Evolutionary conservation across 2,797 vertebrate genomes (phyloP).

Genomic region (Loris lydekkerianus): DNA sequence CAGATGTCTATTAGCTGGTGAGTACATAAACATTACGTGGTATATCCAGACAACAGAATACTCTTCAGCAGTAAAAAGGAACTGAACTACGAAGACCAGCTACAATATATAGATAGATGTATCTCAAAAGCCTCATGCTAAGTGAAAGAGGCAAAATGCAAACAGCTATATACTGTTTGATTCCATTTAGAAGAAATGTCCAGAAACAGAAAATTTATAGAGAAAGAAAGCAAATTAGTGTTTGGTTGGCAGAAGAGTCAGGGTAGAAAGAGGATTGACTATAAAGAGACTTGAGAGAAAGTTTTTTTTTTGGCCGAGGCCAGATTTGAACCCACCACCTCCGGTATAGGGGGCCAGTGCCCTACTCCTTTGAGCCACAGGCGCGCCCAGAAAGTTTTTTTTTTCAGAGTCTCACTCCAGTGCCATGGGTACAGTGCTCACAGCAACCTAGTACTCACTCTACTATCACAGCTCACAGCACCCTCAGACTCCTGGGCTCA

Average conservation of each 20-base stretch:
- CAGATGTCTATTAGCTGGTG: background rate
- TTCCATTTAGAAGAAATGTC: conserved; percentile 3
- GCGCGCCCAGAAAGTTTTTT: too few species aligned
- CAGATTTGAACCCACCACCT: too few species aligned
- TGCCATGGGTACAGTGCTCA: too few species aligned
- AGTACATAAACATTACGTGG: background rate
- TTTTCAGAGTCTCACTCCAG: too few species aligned
- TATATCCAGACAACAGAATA: background rate
- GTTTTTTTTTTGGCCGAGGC: background rate
- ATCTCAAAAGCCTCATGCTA: background rate
- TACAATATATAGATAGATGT: background rate
- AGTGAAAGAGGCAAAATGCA: background rate
- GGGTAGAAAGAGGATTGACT: background rate
- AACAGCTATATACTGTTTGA: background rate
- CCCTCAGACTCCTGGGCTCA: too few species aligned
- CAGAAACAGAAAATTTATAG: background rate
- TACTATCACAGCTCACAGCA: too few species aligned
- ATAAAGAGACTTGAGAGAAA: background rate
- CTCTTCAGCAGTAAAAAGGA: background rate
- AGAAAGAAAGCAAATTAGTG: background rate
- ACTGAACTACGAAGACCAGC: background rate
- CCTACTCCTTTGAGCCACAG: too few species aligned
- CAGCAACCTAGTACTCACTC: too few species aligned
- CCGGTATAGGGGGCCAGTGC: too few species aligned
- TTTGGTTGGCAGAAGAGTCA: background rate